A percentile compares a stretch with the other conserved stretches of the same genome.
Conservation (phyloP, 2,797 vertebrate genomes). For the Syndactyla subalaris region DNA sequence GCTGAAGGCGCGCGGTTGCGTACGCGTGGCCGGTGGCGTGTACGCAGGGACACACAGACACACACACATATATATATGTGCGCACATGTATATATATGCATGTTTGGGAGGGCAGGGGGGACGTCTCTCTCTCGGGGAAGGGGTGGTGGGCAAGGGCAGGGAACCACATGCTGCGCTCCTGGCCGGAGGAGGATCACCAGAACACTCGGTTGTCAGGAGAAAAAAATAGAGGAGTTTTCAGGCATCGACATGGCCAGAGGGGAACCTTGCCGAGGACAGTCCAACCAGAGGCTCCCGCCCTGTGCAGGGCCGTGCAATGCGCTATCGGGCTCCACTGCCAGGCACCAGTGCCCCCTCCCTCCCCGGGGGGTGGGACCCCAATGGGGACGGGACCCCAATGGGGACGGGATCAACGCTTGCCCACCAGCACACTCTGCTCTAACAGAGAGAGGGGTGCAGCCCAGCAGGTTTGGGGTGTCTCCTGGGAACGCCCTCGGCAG, state of each 20-base stretch:
- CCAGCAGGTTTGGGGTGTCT: neutral
- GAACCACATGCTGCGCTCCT: conserved; percentile 78
- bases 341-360: neutral
- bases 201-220: conserved; percentile 62
- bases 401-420: neutral
- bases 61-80: conserved; percentile 70
- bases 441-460: neutral
- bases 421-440: neutral
- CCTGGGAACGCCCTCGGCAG: neutral
- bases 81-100: conserved; percentile 78
- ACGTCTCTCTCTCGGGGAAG: conserved; percentile 70
- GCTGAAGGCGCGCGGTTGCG: conserved; percentile 70
- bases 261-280: conserved; percentile 90
- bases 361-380: neutral
- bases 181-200: conserved; percentile 71
- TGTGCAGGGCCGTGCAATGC: conserved; percentile 60
- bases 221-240: conserved; percentile 75
- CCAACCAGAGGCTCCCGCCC: conserved; percentile 89
- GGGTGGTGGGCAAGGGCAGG: conserved; percentile 60
- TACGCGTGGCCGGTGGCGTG: conserved; percentile 26
- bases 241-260: conserved; percentile 96
- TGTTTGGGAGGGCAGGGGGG: conserved; percentile 64
- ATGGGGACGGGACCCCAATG: fast-evolving
- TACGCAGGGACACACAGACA: conserved; percentile 68
- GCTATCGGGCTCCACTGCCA: conserved; percentile 20